Percentiles rank a stretch among this genome's conserved stretches.
These are phyloP conservation scores for Acleris laterana DNA, from an alignment of 2,888 invertebrate genomes.

Conservation along the genomic window DNA sequence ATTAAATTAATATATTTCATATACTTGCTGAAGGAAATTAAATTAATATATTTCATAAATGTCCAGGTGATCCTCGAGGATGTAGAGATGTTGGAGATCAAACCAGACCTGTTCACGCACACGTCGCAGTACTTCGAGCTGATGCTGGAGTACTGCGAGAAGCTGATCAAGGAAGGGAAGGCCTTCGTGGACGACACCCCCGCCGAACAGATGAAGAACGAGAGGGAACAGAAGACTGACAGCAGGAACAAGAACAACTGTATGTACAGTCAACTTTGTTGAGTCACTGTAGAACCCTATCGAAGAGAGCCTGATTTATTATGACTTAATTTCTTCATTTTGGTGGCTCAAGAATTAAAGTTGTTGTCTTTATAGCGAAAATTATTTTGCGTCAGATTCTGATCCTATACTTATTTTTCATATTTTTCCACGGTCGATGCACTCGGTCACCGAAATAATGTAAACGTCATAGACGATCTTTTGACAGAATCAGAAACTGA, in stretches of 20 bases:
- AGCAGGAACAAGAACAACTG: slow-evolving; percentile 94
- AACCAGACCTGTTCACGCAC: slow-evolving; percentile 96
- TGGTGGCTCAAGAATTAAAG: too few species aligned
- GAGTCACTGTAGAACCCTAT: neutral
- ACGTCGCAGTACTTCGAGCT: slow-evolving; percentile 98
- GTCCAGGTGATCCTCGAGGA: slow-evolving; percentile 92
- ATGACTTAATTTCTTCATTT: too few species aligned
- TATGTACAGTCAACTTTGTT: slow-evolving; percentile 75
- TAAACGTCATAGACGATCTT: too few species aligned
- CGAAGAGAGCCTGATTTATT: too few species aligned
- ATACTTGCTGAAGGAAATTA: too few species aligned
- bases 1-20: too few species aligned
- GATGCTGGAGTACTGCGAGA: slow-evolving; percentile 94
- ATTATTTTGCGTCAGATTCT: too few species aligned
- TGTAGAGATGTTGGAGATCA: slow-evolving; percentile 94
- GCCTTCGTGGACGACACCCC: slow-evolving; percentile 99
- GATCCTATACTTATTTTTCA: too few species aligned
- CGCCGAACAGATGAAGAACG: slow-evolving; percentile 96
- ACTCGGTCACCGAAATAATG: too few species aligned
- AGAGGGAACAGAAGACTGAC: slow-evolving; percentile 94
- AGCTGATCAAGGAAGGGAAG: slow-evolving; percentile 93
- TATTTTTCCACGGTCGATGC: too few species aligned
- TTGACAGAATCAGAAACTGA: too few species aligned
- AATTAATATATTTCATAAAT: neutral
- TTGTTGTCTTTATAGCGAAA: too few species aligned